A percentile compares a stretch with the other conserved stretches of the same genome.
These are phyloP conservation scores for Anticlea derivata DNA, from an alignment of 2,888 invertebrate genomes.

Conservation along the genomic window DNA sequence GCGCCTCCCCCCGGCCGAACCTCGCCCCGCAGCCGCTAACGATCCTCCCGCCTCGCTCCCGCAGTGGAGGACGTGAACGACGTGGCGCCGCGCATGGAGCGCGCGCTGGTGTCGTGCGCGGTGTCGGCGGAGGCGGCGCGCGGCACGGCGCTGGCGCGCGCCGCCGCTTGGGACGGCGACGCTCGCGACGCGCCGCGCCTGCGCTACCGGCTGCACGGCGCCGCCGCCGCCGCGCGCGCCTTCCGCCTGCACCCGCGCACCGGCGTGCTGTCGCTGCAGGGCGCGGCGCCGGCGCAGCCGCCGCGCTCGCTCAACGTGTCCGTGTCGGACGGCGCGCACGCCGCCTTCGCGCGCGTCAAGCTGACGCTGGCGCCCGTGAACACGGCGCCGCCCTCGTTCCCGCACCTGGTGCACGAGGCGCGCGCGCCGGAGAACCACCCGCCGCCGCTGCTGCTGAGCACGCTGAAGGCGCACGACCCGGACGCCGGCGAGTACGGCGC, in stretches of 20 bases:
- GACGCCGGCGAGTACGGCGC: slow-evolving; percentile 91
- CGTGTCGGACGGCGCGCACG: slow-evolving; percentile 97
- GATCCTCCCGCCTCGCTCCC: slow-evolving; percentile 21
- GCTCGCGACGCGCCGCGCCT: slow-evolving; percentile 89
- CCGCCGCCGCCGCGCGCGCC: slow-evolving; percentile 45
- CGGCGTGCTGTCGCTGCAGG: slow-evolving; percentile 60
- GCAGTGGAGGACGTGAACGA: slow-evolving; percentile 95
- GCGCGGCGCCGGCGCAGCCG: slow-evolving; percentile 73
- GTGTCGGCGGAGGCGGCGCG: slow-evolving; percentile 92
- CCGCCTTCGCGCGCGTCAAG: slow-evolving; percentile 92
- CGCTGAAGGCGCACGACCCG: slow-evolving; percentile 91
- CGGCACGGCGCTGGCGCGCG: slow-evolving; percentile 94
- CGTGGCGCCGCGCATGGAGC: slow-evolving; percentile 93
- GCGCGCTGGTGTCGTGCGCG: slow-evolving; percentile 89
- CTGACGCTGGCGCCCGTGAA: slow-evolving; percentile 92
- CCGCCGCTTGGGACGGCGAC: slow-evolving; percentile 95
- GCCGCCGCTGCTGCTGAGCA: slow-evolving; percentile 89
- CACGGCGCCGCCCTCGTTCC: slow-evolving; percentile 90
- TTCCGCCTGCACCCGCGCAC: slow-evolving; percentile 58
- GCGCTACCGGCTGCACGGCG: slow-evolving; percentile 89
- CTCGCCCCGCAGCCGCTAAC: background rate
- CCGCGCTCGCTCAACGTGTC: slow-evolving; percentile 91
- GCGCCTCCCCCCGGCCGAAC: background rate
- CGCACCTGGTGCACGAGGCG: slow-evolving; percentile 90
- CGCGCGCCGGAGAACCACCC: slow-evolving; percentile 91